Evolutionary conservation across 2,797 vertebrate species (phyloP).

Genomic region (Apogon hyalosoma): DNA sequence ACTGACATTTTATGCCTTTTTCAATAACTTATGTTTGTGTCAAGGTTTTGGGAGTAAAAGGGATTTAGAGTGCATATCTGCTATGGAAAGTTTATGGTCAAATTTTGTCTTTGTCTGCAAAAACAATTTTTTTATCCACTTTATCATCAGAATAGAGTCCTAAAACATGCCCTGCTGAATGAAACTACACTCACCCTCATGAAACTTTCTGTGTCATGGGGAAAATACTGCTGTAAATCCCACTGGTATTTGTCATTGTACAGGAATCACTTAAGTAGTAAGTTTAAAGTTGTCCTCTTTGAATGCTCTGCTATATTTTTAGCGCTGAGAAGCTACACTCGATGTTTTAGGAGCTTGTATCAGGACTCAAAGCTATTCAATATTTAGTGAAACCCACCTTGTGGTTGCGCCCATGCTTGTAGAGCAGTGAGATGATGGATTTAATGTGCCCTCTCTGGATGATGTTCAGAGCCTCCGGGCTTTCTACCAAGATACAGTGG

Average conservation of each 20-base stretch:
- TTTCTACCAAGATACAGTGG: slow-evolving; percentile 96
- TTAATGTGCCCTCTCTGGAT: slow-evolving; percentile 96
- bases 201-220: not conserved
- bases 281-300: too few relatives aligned
- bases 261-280: too few relatives aligned
- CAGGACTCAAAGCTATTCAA: not conserved
- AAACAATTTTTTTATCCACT: too few relatives aligned
- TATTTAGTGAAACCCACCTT: slow-evolving; percentile 85
- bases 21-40: not conserved
- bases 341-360: not conserved
- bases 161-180: too few relatives aligned
- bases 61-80: too few relatives aligned
- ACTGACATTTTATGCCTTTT: slow-evolving; percentile 4
- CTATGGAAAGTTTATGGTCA: too few relatives aligned
- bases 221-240: not conserved
- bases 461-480: slow-evolving; percentile 96
- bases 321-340: not conserved
- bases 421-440: slow-evolving; percentile 96
- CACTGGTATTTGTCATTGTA: slow-evolving; percentile 9
- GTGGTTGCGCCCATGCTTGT: slow-evolving; percentile 97
- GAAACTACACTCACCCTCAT: not conserved
- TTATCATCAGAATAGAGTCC: too few relatives aligned
- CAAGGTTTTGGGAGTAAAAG: not conserved
- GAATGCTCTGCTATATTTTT: not conserved
- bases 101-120: too few relatives aligned